A percentile compares a stretch with the other conserved stretches of the same genome.
These are phyloP conservation scores for Loris lydekkerianus DNA, from an alignment of 2,797 vertebrate species.

Conservation along the genomic window DNA sequence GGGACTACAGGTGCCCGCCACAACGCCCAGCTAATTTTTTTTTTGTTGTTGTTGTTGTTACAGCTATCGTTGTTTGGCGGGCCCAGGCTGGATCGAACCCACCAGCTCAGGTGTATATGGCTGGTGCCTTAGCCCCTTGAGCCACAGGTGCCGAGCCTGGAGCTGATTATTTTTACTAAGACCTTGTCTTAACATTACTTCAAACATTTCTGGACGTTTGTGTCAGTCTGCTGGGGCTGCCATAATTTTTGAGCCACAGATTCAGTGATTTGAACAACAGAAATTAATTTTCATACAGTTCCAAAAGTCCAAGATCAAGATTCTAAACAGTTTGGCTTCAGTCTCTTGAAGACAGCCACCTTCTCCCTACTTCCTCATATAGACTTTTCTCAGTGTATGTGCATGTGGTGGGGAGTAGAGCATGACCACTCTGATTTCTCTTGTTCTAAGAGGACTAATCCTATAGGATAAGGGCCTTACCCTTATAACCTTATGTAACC, in stretches of 20 bases:
- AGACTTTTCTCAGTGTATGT: neutral
- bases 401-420: neutral
- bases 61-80: too few species aligned
- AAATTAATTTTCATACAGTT: conserved; percentile 32
- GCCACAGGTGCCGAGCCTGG: neutral
- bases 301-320: conserved; percentile 29
- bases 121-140: too few species aligned
- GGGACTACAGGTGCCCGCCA: too few species aligned
- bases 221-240: neutral
- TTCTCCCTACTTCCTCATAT: neutral
- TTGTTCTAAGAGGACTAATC: neutral
- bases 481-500: neutral
- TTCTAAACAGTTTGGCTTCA: conserved; percentile 30
- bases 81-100: too few species aligned
- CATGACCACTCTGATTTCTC: neutral
- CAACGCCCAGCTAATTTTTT: too few species aligned
- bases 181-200: neutral
- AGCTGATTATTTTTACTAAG: conserved; percentile 45
- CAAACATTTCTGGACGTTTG: conserved; percentile 31
- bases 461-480: neutral
- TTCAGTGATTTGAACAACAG: conserved; percentile 29
- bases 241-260: conserved; percentile 18
- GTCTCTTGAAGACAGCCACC: neutral
- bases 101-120: too few species aligned
- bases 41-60: too few species aligned